These are phyloP conservation scores for Rhombomys opimus DNA, from an alignment of 2,113 vertebrate genomes.

Conservation along the genomic window DNA sequence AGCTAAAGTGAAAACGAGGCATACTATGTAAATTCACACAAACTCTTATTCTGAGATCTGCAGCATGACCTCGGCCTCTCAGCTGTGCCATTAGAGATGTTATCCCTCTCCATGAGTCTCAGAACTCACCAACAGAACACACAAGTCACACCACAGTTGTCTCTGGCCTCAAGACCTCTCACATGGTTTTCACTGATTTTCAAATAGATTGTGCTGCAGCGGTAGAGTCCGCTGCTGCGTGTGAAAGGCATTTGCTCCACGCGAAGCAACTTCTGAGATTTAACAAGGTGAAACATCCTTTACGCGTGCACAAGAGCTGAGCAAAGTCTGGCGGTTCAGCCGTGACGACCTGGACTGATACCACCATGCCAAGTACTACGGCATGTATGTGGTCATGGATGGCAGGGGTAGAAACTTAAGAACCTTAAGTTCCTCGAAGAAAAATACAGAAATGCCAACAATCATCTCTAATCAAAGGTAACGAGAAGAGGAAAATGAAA, in stretches of 20 bases:
- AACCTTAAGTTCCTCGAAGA: slow-evolving; percentile 1
- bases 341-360: neutral
- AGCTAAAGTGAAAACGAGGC: neutral
- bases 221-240: neutral
- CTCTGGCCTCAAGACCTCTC: neutral
- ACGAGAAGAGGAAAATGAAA: neutral
- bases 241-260: neutral
- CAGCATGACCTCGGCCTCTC: neutral
- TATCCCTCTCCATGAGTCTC: neutral
- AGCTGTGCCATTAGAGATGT: neutral
- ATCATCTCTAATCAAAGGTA: neutral
- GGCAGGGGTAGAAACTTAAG: neutral
- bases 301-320: neutral
- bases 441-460: neutral
- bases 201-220: neutral
- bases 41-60: slow-evolving; percentile 2
- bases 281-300: neutral
- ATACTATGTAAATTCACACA: neutral
- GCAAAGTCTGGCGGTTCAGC: neutral
- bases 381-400: neutral
- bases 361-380: neutral
- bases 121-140: slow-evolving; percentile 10
- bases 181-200: neutral
- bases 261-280: neutral
- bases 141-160: neutral